phyloP scores from a whole-genome alignment of 2,888 invertebrate genomes.

The Xylophagus ater region DNA sequence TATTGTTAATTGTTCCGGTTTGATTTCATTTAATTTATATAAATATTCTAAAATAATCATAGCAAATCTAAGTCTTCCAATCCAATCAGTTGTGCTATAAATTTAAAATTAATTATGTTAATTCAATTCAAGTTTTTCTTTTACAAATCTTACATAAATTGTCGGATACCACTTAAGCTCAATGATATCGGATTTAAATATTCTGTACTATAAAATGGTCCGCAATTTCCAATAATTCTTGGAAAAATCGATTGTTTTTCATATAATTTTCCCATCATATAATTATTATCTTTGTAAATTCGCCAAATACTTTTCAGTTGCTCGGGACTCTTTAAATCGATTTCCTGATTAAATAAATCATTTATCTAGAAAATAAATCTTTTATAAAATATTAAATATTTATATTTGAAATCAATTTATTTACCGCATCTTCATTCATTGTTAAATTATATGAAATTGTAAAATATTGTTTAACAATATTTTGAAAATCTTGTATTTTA shows the following conservation, averaged over 20 bases:
- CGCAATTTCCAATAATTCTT: conserved; percentile 33
- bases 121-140: not conserved
- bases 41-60: conserved; percentile 34
- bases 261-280: conserved; percentile 36
- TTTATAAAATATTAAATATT: not conserved
- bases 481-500: conserved; percentile 32
- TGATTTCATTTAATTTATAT: conserved; percentile 33
- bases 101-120: not conserved
- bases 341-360: conserved; percentile 33
- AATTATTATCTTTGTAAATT: conserved; percentile 35
- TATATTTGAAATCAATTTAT: conserved; percentile 7
- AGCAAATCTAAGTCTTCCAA: conserved; percentile 31
- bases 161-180: conserved; percentile 28
- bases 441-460: conserved; percentile 34
- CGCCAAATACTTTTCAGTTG: conserved; percentile 36
- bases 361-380: conserved; percentile 25
- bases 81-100: conserved; percentile 29
- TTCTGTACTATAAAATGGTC: conserved; percentile 36
- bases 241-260: conserved; percentile 37
- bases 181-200: conserved; percentile 29
- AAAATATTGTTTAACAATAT: conserved; percentile 35
- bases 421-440: conserved; percentile 34
- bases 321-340: conserved; percentile 30
- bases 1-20: conserved; percentile 35
- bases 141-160: conserved; percentile 28